Evolutionary conservation across 2,797 vertebrate species (phyloP).

Genomic region (Heterohyrax brucei): DNA sequence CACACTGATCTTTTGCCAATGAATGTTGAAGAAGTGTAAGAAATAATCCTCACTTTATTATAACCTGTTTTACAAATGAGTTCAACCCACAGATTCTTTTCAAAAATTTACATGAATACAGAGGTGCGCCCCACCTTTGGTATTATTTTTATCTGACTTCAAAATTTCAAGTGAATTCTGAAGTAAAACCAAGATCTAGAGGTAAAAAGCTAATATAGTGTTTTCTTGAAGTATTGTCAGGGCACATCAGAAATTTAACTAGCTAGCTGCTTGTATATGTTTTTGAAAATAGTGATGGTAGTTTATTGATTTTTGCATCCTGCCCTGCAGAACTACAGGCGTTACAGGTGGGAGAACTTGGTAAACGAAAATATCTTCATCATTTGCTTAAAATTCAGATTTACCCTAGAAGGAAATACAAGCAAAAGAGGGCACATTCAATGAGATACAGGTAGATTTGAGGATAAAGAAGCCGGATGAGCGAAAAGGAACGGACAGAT

Average conservation of each 20-base stretch:
- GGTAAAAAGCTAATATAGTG: background rate
- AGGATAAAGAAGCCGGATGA: conserved; percentile 10
- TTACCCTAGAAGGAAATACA: background rate
- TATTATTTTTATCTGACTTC: conserved; percentile 10
- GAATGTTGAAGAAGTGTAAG: background rate
- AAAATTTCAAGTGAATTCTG: conserved; percentile 41
- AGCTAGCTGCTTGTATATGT: conserved; percentile 49
- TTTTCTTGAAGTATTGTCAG: background rate
- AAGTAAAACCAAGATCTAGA: background rate
- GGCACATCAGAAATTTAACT: background rate
- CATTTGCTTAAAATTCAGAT: conserved; percentile 58
- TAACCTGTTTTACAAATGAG: conserved; percentile 37
- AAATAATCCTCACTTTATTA: background rate
- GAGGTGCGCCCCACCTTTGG: background rate
- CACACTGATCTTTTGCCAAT: background rate
- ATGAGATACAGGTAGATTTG: background rate
- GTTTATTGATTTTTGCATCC: conserved; percentile 25
- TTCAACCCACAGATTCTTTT: background rate
- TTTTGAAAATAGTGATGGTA: background rate
- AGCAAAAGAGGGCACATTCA: background rate
- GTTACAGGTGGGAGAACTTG: background rate
- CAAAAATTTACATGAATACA: background rate
- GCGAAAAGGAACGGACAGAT: conserved; percentile 2
- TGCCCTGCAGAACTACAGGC: background rate
- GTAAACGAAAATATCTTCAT: conserved; percentile 1